A percentile compares a stretch with the other conserved stretches of the same genome.
These are phyloP conservation scores for Ceratothoa steindachneri DNA, from an alignment of 2,888 invertebrate species.

Conservation along the genomic window DNA sequence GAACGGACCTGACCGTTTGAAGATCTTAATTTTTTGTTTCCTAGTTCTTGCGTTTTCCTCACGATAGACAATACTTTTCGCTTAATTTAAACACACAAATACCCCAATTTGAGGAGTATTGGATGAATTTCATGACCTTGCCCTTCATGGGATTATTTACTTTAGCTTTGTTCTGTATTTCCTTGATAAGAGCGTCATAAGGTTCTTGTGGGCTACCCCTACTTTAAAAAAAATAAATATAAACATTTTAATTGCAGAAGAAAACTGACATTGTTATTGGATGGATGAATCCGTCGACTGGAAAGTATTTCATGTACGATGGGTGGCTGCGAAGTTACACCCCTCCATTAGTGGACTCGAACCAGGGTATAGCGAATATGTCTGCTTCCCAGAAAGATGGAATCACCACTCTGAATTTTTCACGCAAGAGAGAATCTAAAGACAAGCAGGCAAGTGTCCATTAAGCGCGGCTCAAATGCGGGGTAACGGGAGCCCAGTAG, in stretches of 20 bases:
- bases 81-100: too few relatives aligned
- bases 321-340: constrained; percentile 79
- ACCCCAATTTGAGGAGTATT: too few relatives aligned
- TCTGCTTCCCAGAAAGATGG: constrained; percentile 70
- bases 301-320: constrained; percentile 79
- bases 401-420: constrained; percentile 71
- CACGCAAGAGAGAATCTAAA: constrained; percentile 69
- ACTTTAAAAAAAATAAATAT: background rate
- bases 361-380: constrained; percentile 69
- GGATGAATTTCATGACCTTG: too few relatives aligned
- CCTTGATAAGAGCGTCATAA: too few relatives aligned
- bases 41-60: too few relatives aligned
- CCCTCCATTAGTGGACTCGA: constrained; percentile 52
- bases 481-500: too few relatives aligned
- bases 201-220: background rate
- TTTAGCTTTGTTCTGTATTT: too few relatives aligned
- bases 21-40: too few relatives aligned
- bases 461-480: too few relatives aligned
- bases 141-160: too few relatives aligned
- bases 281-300: constrained; percentile 62
- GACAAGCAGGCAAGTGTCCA: constrained; percentile 56
- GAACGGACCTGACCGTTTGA: constrained; percentile 15
- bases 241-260: constrained; percentile 57
- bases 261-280: constrained; percentile 84
- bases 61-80: too few relatives aligned